Conservation (phyloP, 2,888 invertebrate genomes). For the Stenolophus ochropezus region DNA sequence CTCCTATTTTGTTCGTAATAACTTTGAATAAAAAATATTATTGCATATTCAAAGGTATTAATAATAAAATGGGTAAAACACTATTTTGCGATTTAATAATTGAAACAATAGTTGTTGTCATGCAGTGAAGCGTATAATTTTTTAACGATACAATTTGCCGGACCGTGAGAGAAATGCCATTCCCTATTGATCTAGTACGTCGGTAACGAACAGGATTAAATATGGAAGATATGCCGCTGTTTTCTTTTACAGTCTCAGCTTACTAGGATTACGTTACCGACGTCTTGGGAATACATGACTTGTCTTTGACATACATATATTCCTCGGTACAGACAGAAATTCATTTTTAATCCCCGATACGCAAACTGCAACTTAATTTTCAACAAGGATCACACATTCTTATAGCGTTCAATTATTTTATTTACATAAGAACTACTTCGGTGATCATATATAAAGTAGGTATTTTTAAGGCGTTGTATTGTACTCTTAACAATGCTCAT, state of each 20-base stretch:
- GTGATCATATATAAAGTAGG: too few species aligned
- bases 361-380: background rate
- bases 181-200: constrained; percentile 28
- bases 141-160: constrained; percentile 26
- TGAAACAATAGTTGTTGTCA: too few species aligned
- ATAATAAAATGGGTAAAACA: too few species aligned
- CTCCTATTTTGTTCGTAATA: too few species aligned
- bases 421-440: too few species aligned
- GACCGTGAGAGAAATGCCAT: constrained; percentile 27
- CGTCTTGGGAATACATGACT: background rate
- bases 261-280: constrained; percentile 7
- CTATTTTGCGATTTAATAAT: too few species aligned
- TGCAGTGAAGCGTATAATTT: constrained; percentile 20
- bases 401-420: too few species aligned
- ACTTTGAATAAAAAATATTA: too few species aligned
- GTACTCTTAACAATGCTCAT: too few species aligned
- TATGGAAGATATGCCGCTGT: constrained; percentile 8
- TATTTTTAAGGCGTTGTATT: too few species aligned
- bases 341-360: background rate
- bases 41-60: too few species aligned
- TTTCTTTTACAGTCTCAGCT: constrained; percentile 2
- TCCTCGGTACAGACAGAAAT: background rate
- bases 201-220: constrained; percentile 22
- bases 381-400: too few species aligned
- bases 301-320: background rate